Base-by-base conservation (phyloP, 2,888 invertebrate species). In the Acleris cristana region DNA sequence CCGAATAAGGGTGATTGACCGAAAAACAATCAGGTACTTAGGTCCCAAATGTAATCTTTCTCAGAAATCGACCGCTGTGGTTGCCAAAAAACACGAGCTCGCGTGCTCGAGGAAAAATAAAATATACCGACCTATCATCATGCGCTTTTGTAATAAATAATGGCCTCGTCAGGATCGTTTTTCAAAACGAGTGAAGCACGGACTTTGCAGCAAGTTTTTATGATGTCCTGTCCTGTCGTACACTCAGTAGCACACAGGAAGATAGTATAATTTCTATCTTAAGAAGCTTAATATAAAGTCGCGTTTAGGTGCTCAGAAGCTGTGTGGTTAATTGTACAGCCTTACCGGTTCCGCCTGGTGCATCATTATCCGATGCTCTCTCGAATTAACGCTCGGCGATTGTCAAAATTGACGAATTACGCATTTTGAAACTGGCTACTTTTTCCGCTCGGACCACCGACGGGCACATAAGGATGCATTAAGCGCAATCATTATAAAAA, bases 1-100 rank as follows among this genome's bases (percentile, higher is more conserved):
- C 77, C 77, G 74, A 74, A 72, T 68, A 70, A 73, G 79, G 91
- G 89, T 86, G 82, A 88, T 69, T 85, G 90, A 88, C 91, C 92
- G 87, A 82, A 83, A 88, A 87, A 90, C 89, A 92, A 91, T 89
- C 89, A 83, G 81, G 86, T 86, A 90, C 89, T 90, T 87, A 87
- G 87, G 84, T 83, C 80, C 85, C 81, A 81, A 90, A 87, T 83
- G 86, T 84, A 87, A 90, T 90, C 87, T 84, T 92, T 91, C 90
- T 79, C 81, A 82, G 92, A 90, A 90, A 85, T 84, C 86, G 73
- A 77, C 80, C 83, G 82, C 83, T 78, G 74, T 82, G 84, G 79
- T 84, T 89, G 91, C 90, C 91, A 91, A 92, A 90, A 91, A 89
- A 86, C 77, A 73, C 78, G 74, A 72, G 74, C 73, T 80, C 81